Percentiles rank a stretch among this genome's conserved stretches.
phyloP scores from a whole-genome alignment of 2,113 vertebrate species.

The Lasiurus cinereus region DNA sequence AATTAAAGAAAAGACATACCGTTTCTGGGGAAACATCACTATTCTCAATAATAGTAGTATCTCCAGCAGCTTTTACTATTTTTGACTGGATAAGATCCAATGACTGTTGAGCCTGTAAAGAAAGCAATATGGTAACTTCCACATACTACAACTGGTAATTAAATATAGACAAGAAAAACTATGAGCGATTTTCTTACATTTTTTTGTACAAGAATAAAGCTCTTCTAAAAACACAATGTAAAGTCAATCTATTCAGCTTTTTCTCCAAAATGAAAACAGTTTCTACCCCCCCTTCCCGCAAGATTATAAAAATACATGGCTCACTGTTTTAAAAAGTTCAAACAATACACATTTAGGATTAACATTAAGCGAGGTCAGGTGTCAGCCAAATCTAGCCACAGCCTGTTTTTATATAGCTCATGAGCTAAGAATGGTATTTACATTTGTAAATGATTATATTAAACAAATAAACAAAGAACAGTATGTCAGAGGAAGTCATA shows the following conservation, averaged over 20 bases:
- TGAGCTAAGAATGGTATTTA: conserved; percentile 1
- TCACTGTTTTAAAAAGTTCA: conserved; percentile 6
- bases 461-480: conserved; percentile 23
- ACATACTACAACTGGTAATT: conserved; percentile 59
- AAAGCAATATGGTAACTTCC: not conserved
- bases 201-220: conserved; percentile 41
- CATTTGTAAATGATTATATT: not conserved
- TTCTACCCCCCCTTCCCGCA: not conserved
- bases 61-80: conserved; percentile 92
- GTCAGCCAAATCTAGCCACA: not conserved
- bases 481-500: not conserved
- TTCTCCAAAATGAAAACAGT: conserved; percentile 36
- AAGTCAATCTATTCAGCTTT: conserved; percentile 5
- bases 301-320: not conserved
- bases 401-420: not conserved
- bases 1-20: conserved; percentile 85
- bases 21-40: conserved; percentile 91
- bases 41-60: conserved; percentile 93
- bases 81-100: conserved; percentile 95
- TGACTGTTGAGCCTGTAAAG: conserved; percentile 94
- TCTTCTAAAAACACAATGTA: not conserved
- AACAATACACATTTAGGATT: not conserved
- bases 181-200: not conserved
- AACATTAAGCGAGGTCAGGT: not conserved
- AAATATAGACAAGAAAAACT: not conserved